These are phyloP conservation scores for Semnornis frantzii DNA, from an alignment of 2,113 vertebrate genomes.

Conservation along the genomic window DNA sequence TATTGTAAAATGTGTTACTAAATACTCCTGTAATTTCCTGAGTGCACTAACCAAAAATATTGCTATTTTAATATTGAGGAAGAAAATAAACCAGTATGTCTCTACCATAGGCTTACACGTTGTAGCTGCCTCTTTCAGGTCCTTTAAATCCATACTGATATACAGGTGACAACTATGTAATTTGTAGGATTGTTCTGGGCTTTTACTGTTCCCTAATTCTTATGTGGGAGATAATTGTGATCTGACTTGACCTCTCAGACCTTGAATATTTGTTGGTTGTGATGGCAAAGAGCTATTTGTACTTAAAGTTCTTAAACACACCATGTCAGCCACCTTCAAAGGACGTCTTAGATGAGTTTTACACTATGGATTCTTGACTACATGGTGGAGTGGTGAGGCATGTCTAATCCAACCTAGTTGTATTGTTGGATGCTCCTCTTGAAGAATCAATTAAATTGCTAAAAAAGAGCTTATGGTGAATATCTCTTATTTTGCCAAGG, in stretches of 20 bases:
- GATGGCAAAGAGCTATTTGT: background rate
- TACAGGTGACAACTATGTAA: background rate
- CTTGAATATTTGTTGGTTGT: background rate
- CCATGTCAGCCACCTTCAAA: background rate
- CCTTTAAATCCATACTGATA: background rate
- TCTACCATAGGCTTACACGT: background rate
- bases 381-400: rapidly evolving
- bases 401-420: background rate
- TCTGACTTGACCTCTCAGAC: background rate
- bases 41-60: background rate
- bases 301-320: background rate
- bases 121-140: background rate
- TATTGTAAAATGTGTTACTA: background rate
- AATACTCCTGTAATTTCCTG: background rate
- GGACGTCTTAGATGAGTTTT: background rate
- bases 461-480: background rate
- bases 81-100: background rate
- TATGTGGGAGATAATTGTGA: background rate
- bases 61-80: background rate
- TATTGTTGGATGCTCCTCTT: background rate
- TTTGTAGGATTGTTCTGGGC: background rate
- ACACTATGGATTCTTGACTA: background rate
- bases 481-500: background rate
- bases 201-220: background rate
- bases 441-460: background rate